phyloP scores from a whole-genome alignment of 2,113 vertebrate genomes.

The Brachionichthys hirsutus region DNA sequence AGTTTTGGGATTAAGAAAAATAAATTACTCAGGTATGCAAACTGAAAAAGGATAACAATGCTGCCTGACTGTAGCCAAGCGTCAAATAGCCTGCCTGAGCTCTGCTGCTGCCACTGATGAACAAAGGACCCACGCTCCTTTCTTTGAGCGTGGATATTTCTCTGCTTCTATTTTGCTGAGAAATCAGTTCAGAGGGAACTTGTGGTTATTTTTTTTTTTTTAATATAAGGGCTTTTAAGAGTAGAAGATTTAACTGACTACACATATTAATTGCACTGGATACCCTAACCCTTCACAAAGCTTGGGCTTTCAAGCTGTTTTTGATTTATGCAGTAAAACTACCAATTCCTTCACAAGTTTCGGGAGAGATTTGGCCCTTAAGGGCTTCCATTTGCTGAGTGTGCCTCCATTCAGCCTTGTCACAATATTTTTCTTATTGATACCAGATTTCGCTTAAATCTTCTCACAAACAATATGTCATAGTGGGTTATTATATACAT shows the following conservation, averaged over 20 bases:
- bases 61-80: constrained; percentile 41
- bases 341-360: neutral
- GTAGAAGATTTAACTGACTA: constrained; percentile 24
- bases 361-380: neutral
- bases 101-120: constrained; percentile 36
- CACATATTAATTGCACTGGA: no score
- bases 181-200: constrained; percentile 24
- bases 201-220: constrained; percentile 6
- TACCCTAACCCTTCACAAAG: no score
- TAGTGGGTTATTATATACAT: no score
- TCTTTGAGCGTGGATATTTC: constrained; percentile 29
- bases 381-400: neutral
- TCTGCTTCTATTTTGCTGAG: constrained; percentile 20
- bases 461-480: no score
- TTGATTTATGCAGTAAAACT: no score
- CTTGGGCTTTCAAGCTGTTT: no score
- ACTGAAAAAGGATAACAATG: constrained; percentile 61
- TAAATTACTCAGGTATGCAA: constrained; percentile 59
- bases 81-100: constrained; percentile 52
- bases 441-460: no score
- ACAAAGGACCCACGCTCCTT: constrained; percentile 37
- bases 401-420: neutral
- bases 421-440: neutral
- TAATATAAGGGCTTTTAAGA: constrained; percentile 33
- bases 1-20: constrained; percentile 46